These are phyloP conservation scores for Lycia hirtaria DNA, from an alignment of 2,888 invertebrate species.

Conservation along the genomic window DNA sequence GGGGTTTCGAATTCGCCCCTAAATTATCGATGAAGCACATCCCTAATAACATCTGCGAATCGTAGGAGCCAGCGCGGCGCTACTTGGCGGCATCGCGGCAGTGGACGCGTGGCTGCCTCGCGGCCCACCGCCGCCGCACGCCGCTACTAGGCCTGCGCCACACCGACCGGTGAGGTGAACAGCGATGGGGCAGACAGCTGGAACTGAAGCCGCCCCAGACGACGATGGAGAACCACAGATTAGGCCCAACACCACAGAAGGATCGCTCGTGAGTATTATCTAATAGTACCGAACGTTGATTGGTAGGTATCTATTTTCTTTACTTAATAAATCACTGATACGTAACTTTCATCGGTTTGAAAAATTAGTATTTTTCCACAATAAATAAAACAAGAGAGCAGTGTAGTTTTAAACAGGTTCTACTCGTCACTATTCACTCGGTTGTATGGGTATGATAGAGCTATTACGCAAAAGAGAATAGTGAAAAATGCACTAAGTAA, in stretches of 20 bases:
- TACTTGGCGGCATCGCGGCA: slow-evolving; percentile 56
- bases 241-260: slow-evolving; percentile 78
- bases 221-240: slow-evolving; percentile 84
- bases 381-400: too few relatives aligned
- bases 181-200: slow-evolving; percentile 83
- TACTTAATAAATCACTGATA: too few relatives aligned
- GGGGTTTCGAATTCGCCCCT: neutral
- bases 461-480: too few relatives aligned
- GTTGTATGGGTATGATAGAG: too few relatives aligned
- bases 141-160: slow-evolving; percentile 43
- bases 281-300: slow-evolving; percentile 21
- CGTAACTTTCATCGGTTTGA: too few relatives aligned
- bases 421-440: too few relatives aligned
- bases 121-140: slow-evolving; percentile 72
- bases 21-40: slow-evolving; percentile 33
- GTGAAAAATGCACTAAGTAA: too few relatives aligned
- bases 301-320: too few relatives aligned
- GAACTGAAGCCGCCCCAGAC: slow-evolving; percentile 82
- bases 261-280: slow-evolving; percentile 79
- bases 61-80: slow-evolving; percentile 45
- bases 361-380: too few relatives aligned
- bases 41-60: slow-evolving; percentile 54
- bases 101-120: slow-evolving; percentile 78
- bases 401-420: too few relatives aligned
- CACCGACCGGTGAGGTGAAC: slow-evolving; percentile 21